Evolutionary conservation across 2,113 vertebrate genomes (phyloP), one percentile per base, ranked within the genome.

Genomic region (Nannospalax galili): DNA sequence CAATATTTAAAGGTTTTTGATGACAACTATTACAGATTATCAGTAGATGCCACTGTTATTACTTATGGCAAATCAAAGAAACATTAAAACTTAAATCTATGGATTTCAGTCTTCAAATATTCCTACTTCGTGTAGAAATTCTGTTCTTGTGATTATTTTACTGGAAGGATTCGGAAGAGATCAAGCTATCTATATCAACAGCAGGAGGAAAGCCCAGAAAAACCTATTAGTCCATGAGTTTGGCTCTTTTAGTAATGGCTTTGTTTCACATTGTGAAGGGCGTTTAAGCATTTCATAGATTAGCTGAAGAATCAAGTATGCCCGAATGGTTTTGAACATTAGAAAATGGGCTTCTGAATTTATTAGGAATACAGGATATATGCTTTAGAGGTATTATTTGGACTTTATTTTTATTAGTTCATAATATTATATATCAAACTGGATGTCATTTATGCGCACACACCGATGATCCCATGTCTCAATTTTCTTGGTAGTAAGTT

Each of bases 201-300:
- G n/a, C 73, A 37, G 11, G 60, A 73, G 65, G 77, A 52, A n/a
- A 94, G 56, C 26, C 48, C 32, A 69, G 35, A 65, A 40, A 88
- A 19, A 69, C 75, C n/a, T 58, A 72, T 80, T 65, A 56, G 10
- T 32, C 65, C 45, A 62, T n/a, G 26, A 90, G 20, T 84, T n/a
- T 26, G 40, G 42, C 86, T 96, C 88, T 94, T 96, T 94, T 81
- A 93, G 91, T 35, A 92, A 90, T 88, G 62, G 78, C 88, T 90
- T 85, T 84, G 56, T 67, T 95, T 80, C 89, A 58, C n/a, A 90
- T 67, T 81, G 65, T 90, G 90, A 73, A 93, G 19, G 28, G n/a
- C n/a, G n/a, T 78, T 92, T 67, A 67, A 93, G 67, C 88, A 65
- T 91, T 82, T 73, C 88, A 28, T 90, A 96, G 70, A 79, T 93